Conservation (phyloP, 2,797 vertebrate genomes). For the Gallinago nigripennis region DNA sequence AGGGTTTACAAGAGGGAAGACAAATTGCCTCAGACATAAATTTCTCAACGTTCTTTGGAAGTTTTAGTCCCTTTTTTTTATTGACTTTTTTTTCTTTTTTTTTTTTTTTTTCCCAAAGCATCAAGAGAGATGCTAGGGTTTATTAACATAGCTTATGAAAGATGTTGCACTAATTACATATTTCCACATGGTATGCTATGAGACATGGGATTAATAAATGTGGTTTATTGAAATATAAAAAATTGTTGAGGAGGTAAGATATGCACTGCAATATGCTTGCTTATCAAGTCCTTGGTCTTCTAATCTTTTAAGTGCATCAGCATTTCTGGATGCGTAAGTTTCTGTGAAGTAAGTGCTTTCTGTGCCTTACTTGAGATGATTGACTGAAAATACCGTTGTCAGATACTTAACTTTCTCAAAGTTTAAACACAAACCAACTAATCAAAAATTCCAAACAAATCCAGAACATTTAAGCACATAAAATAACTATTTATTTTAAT, state of each 20-base stretch:
- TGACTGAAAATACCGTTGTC: background rate
- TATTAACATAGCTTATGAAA: conserved; percentile 23
- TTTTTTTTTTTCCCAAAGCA: background rate
- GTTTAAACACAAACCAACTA: background rate
- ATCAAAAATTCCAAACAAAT: background rate
- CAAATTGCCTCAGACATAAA: background rate
- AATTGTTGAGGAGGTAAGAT: background rate
- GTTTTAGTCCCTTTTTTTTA: background rate
- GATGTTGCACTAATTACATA: background rate
- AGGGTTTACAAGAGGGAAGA: background rate
- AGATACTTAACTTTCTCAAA: background rate
- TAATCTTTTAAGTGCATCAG: background rate
- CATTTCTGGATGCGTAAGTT: background rate
- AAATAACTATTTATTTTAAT: background rate
- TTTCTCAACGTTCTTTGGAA: background rate
- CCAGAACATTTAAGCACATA: background rate
- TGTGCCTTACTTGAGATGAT: background rate
- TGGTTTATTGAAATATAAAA: conserved; percentile 11
- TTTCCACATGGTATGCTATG: background rate
- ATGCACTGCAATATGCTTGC: background rate
- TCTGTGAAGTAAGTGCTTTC: background rate
- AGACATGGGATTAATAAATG: background rate
- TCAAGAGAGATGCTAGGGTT: background rate
- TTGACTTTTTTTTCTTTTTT: background rate
- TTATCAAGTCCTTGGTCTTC: background rate